phyloP scores from a whole-genome alignment of 2,888 invertebrate genomes.

The Andrena marginata region DNA sequence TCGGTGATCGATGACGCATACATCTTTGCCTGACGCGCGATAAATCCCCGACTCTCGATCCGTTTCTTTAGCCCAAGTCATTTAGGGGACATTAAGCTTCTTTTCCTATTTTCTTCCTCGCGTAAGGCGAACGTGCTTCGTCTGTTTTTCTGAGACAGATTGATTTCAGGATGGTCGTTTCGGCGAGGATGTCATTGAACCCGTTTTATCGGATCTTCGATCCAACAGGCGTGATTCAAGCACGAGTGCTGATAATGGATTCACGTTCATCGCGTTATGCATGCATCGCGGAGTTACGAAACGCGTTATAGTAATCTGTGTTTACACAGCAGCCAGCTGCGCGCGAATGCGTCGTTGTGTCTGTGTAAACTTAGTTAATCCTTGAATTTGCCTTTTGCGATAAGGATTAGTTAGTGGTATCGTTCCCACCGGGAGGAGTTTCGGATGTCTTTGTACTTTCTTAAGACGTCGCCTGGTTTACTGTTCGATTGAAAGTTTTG shows the following conservation, averaged over 20 bases:
- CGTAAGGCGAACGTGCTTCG: neutral
- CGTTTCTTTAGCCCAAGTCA: constrained; percentile 3
- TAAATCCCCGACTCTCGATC: constrained; percentile 30
- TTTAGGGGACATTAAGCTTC: constrained; percentile 18
- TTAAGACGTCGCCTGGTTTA: neutral
- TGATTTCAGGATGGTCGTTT: neutral
- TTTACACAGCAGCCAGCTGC: constrained; percentile 20
- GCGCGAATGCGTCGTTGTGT: constrained; percentile 21
- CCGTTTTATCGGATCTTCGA: neutral
- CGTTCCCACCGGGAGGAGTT: too few relatives aligned
- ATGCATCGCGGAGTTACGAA: neutral
- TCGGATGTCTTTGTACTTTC: too few relatives aligned
- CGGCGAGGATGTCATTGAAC: neutral
- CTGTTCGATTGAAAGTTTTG: neutral
- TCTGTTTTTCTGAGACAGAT: neutral
- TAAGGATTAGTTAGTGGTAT: too few relatives aligned
- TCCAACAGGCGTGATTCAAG: neutral
- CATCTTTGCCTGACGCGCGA: constrained; percentile 24
- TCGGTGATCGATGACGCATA: constrained; percentile 66
- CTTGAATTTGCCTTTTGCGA: neutral
- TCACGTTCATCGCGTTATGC: neutral
- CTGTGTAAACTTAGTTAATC: constrained; percentile 9
- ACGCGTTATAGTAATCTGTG: constrained; percentile 36
- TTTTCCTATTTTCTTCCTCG: neutral
- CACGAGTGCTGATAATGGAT: neutral